Percentiles rank a stretch among this genome's conserved stretches.
Evolutionary conservation across 2,797 vertebrate genomes (phyloP).

Genomic region (Cynodonichthys magdalenae): DNA sequence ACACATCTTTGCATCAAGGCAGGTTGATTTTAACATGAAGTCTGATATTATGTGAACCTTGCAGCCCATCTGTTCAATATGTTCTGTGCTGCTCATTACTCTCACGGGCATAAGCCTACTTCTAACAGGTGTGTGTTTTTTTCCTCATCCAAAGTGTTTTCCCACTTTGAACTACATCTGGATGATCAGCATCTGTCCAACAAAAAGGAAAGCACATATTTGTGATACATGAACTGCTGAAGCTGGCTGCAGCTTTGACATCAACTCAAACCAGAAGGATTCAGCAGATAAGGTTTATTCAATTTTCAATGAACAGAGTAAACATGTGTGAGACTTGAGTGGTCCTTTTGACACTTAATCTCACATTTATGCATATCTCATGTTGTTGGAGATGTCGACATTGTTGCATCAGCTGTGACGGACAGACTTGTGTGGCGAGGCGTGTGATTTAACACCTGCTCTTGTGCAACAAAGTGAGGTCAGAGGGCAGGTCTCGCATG

Average conservation of each 20-base stretch:
- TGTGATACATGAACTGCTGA: constrained; percentile 36
- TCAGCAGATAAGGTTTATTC: constrained; percentile 2
- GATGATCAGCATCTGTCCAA: constrained; percentile 34
- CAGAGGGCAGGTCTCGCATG: constrained; percentile 4
- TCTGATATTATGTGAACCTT: background rate
- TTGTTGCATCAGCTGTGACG: background rate
- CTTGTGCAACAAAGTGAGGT: constrained; percentile 4
- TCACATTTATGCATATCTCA: background rate
- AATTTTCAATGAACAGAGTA: constrained; percentile 4
- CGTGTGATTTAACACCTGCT: constrained; percentile 14
- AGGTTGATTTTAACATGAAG: background rate
- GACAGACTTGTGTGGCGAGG: background rate
- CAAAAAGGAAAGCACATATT: constrained; percentile 30
- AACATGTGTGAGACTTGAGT: constrained; percentile 1
- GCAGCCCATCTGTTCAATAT: background rate
- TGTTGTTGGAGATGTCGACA: background rate
- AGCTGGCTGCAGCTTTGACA: constrained; percentile 28
- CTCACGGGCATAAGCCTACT: background rate
- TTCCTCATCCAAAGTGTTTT: constrained; percentile 23
- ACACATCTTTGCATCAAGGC: background rate
- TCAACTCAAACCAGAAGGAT: constrained; percentile 20
- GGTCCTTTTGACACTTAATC: background rate
- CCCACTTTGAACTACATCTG: constrained; percentile 39
- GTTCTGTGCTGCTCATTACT: background rate
- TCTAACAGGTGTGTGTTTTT: constrained; percentile 15